Conservation (phyloP, 2,888 invertebrate species). For the Drosophila demipolita region DNA sequence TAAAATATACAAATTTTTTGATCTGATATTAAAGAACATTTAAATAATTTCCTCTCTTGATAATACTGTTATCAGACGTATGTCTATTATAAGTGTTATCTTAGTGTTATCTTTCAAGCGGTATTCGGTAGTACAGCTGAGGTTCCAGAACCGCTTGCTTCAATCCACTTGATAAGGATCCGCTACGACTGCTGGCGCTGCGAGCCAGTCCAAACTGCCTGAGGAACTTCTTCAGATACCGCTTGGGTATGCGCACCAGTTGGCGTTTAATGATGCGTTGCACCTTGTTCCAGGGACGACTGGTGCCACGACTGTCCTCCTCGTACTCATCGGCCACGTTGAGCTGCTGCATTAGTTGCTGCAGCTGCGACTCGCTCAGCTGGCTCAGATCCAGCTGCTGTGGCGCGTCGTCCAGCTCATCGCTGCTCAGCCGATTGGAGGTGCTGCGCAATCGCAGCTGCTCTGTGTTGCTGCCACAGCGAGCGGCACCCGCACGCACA, state of each 20-base stretch:
- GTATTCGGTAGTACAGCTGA: conserved; percentile 59
- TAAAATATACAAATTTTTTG: neutral
- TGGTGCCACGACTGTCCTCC: conserved; percentile 59
- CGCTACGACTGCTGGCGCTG: conserved; percentile 23
- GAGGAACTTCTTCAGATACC: conserved; percentile 65
- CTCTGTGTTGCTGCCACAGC: conserved; percentile 23
- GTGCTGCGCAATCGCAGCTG: conserved; percentile 33
- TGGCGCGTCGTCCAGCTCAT: conserved; percentile 2
- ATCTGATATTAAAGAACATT: neutral
- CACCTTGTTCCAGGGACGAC: conserved; percentile 68
- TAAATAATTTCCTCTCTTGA: neutral
- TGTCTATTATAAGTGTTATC: neutral
- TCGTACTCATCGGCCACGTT: conserved; percentile 15
- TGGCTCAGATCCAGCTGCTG: conserved; percentile 56
- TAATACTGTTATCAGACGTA: neutral
- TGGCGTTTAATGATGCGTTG: conserved; percentile 70
- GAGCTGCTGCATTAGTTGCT: conserved; percentile 52
- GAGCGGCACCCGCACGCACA: neutral
- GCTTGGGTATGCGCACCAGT: conserved; percentile 63
- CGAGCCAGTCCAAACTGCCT: conserved; percentile 63
- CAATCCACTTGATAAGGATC: neutral
- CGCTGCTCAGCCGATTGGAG: neutral
- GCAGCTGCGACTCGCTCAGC: conserved; percentile 52
- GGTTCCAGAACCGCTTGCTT: neutral
- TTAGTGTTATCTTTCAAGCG: conserved; percentile 38